Evolutionary conservation across 2,888 invertebrate genomes (phyloP).

Genomic region (Parnassius mnemosyne): DNA sequence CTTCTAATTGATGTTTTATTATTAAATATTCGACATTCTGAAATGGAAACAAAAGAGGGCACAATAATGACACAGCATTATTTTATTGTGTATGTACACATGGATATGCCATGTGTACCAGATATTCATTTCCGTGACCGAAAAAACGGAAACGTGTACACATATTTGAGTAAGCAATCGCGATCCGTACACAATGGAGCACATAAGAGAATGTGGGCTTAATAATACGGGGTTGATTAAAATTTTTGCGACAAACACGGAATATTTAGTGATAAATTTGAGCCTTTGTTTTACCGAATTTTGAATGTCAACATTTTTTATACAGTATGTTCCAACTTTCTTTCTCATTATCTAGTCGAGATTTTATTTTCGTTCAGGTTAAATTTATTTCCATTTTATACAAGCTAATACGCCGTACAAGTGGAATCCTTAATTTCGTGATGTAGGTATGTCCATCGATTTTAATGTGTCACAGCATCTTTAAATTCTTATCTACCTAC

Average conservation of each 20-base stretch:
- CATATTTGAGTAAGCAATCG: constrained; percentile 23
- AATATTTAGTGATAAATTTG: constrained; percentile 18
- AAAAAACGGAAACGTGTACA: constrained; percentile 20
- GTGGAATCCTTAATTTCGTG: no score
- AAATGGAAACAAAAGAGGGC: constrained; percentile 10
- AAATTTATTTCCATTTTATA: no score
- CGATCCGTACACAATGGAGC: constrained; percentile 16
- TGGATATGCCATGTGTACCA: not conserved
- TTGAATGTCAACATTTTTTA: not conserved
- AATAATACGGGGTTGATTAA: constrained; percentile 21
- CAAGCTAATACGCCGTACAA: no score
- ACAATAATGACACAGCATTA: constrained; percentile 5
- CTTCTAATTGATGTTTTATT: constrained; percentile 3
- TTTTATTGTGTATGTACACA: constrained; percentile 12
- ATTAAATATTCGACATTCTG: constrained; percentile 9
- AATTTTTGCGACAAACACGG: constrained; percentile 15
- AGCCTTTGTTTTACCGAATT: constrained; percentile 14
- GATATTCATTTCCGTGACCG: constrained; percentile 24
- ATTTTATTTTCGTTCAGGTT: no score
- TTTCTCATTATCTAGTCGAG: no score
- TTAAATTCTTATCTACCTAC: no score
- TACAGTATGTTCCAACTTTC: no score
- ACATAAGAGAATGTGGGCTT: constrained; percentile 21
- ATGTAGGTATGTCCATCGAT: no score
- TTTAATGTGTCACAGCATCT: no score